Conservation (phyloP, 2,888 invertebrate genomes). For the Abrostola tripartita region DNA sequence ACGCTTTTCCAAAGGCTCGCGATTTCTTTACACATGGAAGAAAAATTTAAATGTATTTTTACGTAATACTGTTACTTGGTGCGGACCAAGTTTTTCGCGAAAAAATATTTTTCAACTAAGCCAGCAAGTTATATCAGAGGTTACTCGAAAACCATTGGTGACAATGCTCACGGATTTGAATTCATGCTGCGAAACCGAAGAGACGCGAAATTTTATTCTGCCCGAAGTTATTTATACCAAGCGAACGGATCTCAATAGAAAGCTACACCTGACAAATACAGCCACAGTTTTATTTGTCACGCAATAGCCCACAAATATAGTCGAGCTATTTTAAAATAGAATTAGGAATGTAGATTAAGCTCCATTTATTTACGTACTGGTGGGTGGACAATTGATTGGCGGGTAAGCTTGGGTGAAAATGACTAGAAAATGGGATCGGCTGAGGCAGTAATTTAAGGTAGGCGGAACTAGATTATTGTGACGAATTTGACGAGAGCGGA, state of each 20-base stretch:
- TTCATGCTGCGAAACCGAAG: slow-evolving; percentile 50
- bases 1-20: slow-evolving; percentile 19
- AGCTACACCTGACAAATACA: slow-evolving; percentile 31
- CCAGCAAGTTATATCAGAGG: slow-evolving; percentile 41
- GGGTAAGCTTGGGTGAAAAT: slow-evolving; percentile 10
- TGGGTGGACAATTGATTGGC: slow-evolving; percentile 34
- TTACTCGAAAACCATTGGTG: slow-evolving; percentile 45
- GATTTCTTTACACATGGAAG: slow-evolving; percentile 17
- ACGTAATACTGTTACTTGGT: slow-evolving; percentile 24
- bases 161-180: slow-evolving; percentile 46
- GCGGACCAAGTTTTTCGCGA: slow-evolving; percentile 14
- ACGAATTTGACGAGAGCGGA: not conserved
- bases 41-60: slow-evolving; percentile 35
- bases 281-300: slow-evolving; percentile 14
- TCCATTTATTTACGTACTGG: slow-evolving; percentile 22
- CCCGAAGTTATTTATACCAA: slow-evolving; percentile 38
- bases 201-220: slow-evolving; percentile 59
- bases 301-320: slow-evolving; percentile 3
- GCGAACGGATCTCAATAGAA: slow-evolving; percentile 32
- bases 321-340: slow-evolving; percentile 42
- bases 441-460: slow-evolving; percentile 10
- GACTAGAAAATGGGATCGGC: slow-evolving; percentile 17
- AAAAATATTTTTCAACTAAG: slow-evolving; percentile 46
- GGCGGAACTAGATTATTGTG: not conserved
- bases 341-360: slow-evolving; percentile 22